Evolutionary conservation across 1,140 invertebrate genomes (phyloP), one percentile per base, ranked within the genome.

Genomic region (Zaprionus ghesquierei): DNA sequence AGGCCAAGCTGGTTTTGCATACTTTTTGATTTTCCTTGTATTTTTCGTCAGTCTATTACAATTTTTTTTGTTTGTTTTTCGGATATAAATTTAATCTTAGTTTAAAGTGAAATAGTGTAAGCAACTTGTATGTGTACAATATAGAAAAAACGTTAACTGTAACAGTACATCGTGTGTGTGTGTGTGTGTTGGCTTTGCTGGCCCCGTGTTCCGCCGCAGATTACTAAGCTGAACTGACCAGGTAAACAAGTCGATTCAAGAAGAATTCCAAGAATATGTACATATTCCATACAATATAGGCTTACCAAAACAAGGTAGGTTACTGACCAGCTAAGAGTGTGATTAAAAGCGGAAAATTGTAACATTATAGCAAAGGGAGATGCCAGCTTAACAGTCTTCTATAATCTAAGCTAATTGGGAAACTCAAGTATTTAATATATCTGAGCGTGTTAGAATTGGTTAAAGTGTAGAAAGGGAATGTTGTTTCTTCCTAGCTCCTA

Each of bases 81-180:
- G 69, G 60, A 69, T 65, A 75, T 70, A 89, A 89, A 86, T 87
- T 82, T 71, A 79, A 66, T 81, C 74, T 80, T 63, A 15, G 56
- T 87, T 69, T 78, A 78, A 64, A 81, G 79, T 75, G 25, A 77
- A 75, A 69, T 81, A 65, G 60, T 81, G 64, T 54, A 74, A 77
- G 46, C 61, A 66, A 68, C 50, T 76, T 80, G 68, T 76, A 49
- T 74, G 75, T 64, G 60, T 66, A 29, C 53, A 58, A 38, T 62
- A 50, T 79, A 56, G 22, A 63, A 41, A 68, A 61, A 50, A 62
- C 33, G 59, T 49, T 46, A 10, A 53, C 8, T 71, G 55, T 50
- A 50, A 41, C 33, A 56, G 54, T 59, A 49, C 13, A 61, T 23
- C 20, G 31, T 54, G 49, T 54, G 49, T 54, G 60, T 53, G 51